Conservation (phyloP, 2,888 invertebrate species). For the Microctonus hyperodae region DNA sequence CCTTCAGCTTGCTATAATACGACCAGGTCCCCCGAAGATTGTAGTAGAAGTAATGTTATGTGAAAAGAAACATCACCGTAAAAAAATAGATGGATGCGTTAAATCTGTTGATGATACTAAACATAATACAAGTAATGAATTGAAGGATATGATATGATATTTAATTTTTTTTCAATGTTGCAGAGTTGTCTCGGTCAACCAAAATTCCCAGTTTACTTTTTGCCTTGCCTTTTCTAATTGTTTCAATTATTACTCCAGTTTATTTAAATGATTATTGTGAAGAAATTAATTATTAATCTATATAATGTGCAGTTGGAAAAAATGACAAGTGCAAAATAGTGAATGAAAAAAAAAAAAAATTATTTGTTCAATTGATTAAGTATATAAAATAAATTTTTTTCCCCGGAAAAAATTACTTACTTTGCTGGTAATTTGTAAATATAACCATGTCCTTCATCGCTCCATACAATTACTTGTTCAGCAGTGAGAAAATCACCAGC, state of each 20-base stretch:
- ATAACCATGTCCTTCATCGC: slow-evolving; percentile 95
- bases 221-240: not conserved
- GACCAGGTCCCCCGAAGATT: slow-evolving; percentile 62
- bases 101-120: slow-evolving; percentile 35
- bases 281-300: not conserved
- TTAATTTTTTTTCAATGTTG: slow-evolving; percentile 9
- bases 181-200: not conserved
- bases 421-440: slow-evolving; percentile 95
- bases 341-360: slow-evolving; percentile 24
- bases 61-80: slow-evolving; percentile 56
- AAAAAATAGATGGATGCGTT: slow-evolving; percentile 51
- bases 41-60: slow-evolving; percentile 55
- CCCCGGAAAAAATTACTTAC: slow-evolving; percentile 68
- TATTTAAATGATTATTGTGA: not conserved
- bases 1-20: slow-evolving; percentile 79
- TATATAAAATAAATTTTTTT: not conserved
- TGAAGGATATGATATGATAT: slow-evolving; percentile 30
- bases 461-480: slow-evolving; percentile 93
- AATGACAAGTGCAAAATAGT: not conserved
- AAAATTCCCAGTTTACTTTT: not conserved
- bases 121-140: slow-evolving; percentile 31
- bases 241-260: not conserved
- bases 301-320: not conserved
- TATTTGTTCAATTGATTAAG: not conserved
- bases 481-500: slow-evolving; percentile 94